Evolutionary conservation across 1,140 invertebrate genomes (phyloP), one percentile per base, ranked within the genome.

Genomic region (Megathymus violae): DNA sequence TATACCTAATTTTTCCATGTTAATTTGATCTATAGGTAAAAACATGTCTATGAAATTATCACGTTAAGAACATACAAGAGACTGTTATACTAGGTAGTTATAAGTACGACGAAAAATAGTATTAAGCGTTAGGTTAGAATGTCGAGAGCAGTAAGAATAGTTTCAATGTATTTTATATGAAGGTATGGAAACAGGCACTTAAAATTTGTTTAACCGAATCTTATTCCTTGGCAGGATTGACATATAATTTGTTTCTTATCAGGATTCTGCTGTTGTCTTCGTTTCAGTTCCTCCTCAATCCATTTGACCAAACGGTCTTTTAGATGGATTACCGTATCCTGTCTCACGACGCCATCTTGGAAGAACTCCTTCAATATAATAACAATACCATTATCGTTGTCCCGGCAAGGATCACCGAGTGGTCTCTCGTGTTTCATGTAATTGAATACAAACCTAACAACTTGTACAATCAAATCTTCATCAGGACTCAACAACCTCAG

Each of bases 361-460:
- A 91, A 91, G 64, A 91, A 91, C 34, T 91, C 86, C 58, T 82
- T 84, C 1, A 91, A 48, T 3, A 89, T 69, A 10, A 82, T 61
- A 0, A 80, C 31, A 10, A 91, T 85, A n/a, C 80, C 74, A 7
- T 89, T 86, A 51, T 91, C 88, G 1, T 50, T 72, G 1, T 83
- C 67, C 0, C 62, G 41, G 61, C 64, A 67, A 0, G 80, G 61
- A 1, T 82, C 77, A 4, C 88, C 86, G 2, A 91, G 47, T 2
- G 88, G 88, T 40, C 85, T 73, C 19, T 82, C 7, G 3, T 88
- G 78, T 68, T 81, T 89, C 67, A 91, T 66, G 17, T 86, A 91
- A 41, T 87, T 84, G 11, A 91, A 91, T 0, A 91, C 80, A 34
- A 91, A 91, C 22, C 80, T 80, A 0, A 89, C 85, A 10, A 87